A percentile compares a stretch with the other conserved stretches of the same genome.
Conservation (phyloP, 1,140 invertebrate genomes). For the Luehdorfia chinensis region DNA sequence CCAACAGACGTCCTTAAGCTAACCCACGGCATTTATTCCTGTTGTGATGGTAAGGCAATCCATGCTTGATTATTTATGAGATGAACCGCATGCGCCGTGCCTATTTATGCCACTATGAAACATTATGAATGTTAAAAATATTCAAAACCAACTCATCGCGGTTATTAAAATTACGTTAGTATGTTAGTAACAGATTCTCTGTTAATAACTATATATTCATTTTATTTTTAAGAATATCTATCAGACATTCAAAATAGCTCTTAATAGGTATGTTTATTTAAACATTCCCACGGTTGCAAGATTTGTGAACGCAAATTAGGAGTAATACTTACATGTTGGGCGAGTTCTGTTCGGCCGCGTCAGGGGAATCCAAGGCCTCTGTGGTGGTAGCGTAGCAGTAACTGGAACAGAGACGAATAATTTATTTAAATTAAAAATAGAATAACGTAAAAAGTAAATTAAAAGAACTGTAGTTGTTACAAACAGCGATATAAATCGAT, state of each 20-base stretch:
- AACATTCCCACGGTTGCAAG: no score
- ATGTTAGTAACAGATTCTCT: no score
- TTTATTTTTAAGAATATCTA: no score
- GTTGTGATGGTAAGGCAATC: conserved; percentile 36
- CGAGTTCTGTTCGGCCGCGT: conserved; percentile 90
- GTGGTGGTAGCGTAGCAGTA: conserved; percentile 90
- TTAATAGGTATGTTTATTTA: no score
- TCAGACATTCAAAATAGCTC: no score
- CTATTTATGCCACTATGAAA: conserved; percentile 48
- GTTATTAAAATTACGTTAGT: conserved; percentile 4
- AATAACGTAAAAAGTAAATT: conserved; percentile 16
- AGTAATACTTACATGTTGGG: conserved; percentile 90
- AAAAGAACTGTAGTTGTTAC: background rate
- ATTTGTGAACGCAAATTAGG: no score
- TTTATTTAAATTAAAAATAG: background rate
- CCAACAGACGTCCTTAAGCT: background rate
- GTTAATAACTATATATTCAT: no score
- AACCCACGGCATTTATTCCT: conserved; percentile 29
- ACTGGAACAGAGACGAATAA: conserved; percentile 83
- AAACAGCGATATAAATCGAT: conserved; percentile 6
- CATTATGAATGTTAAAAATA: conserved; percentile 53
- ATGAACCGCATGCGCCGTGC: conserved; percentile 39
- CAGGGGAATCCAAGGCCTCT: conserved; percentile 95
- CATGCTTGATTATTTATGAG: conserved; percentile 53
- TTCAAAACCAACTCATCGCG: conserved; percentile 28